A percentile compares a stretch with the other conserved stretches of the same genome.
These are phyloP conservation scores for Calephelis nemesis DNA, from an alignment of 1,140 invertebrate genomes.

Conservation along the genomic window DNA sequence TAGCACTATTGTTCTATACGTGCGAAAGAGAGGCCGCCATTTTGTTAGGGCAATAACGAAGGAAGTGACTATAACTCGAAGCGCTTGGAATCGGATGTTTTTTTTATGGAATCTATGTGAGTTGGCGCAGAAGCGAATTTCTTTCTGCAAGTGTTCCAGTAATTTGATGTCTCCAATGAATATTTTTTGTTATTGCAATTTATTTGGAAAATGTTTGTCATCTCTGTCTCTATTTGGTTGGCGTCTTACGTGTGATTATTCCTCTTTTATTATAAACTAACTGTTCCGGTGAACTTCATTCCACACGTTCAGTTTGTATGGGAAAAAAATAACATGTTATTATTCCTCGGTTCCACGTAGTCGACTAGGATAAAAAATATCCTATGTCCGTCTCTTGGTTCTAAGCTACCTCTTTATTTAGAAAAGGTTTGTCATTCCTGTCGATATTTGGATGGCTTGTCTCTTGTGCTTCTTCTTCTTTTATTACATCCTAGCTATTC, in stretches of 20 bases:
- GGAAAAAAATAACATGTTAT: too few relatives aligned
- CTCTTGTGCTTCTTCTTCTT: too few relatives aligned
- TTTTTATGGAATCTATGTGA: slow-evolving; percentile 52
- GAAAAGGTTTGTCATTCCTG: too few relatives aligned
- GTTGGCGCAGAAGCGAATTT: slow-evolving; percentile 40
- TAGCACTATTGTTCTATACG: slow-evolving; percentile 67
- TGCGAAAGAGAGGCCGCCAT: slow-evolving; percentile 52
- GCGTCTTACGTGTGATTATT: not conserved
- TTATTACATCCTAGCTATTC: too few relatives aligned
- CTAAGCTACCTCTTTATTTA: too few relatives aligned
- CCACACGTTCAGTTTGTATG: too few relatives aligned
- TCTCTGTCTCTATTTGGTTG: not conserved
- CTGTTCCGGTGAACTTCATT: too few relatives aligned
- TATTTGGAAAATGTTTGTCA: not conserved
- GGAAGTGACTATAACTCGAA: slow-evolving; percentile 56
- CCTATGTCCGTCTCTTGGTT: too few relatives aligned
- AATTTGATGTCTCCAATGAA: slow-evolving; percentile 13
- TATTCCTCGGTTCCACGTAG: too few relatives aligned
- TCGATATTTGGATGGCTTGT: too few relatives aligned
- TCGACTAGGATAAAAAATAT: too few relatives aligned
- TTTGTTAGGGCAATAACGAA: slow-evolving; percentile 58
- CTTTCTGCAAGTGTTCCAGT: slow-evolving; percentile 29
- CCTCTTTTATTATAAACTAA: not conserved
- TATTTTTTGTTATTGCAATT: slow-evolving; percentile 5
- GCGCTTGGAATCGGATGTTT: slow-evolving; percentile 45